Base-by-base conservation (phyloP, 2,113 vertebrate genomes). In the Archilochus colubris region DNA sequence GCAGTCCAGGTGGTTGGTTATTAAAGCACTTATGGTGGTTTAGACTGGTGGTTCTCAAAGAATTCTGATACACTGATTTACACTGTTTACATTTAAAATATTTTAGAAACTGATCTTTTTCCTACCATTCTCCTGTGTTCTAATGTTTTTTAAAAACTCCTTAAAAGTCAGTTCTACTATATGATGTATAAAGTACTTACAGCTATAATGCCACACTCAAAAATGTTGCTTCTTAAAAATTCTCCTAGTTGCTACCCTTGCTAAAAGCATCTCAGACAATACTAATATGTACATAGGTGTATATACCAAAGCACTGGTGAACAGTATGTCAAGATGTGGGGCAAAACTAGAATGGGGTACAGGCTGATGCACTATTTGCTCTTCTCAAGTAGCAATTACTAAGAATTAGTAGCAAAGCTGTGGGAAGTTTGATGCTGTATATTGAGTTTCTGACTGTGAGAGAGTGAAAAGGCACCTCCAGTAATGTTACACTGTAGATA, bases 251-350 rank as follows among this genome's bases (percentile, higher is more conserved):
- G 50, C 66, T 72, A 93, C 46, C 58, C 40, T 61, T 81, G 57
- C 66, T 76, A 62, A 77, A 82, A 82, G 51, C 64, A 67, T 79
- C 62, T 88, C 72, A 55, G 70, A 50, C 66, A 51, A 70, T 82
- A 50, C 50, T 67, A 86, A 31, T 64, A 59, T 92, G 91, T 93
- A 91, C 43, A 76, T 91, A 93, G 54, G 15, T 96, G 86, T 93
- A 92, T 93, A 91, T 94, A 95, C 53, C 83, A 74, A 72, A 86
- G 62, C 75, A 88, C 27, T 91, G 66, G 64, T 55, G 51, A 74
- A 51, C 38, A 46, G 33, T 51, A 27, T 66, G 84, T 89, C 80
- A 93, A 66, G 81, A 80, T 73, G 48, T 70, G 46, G 85, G 64
- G 36, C 61, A 75, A 81, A 82, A 82, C 58, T 79, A 90, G 61